Evolutionary conservation across 2,113 vertebrate species (phyloP).

Genomic region (Pituophis catenifer): DNA sequence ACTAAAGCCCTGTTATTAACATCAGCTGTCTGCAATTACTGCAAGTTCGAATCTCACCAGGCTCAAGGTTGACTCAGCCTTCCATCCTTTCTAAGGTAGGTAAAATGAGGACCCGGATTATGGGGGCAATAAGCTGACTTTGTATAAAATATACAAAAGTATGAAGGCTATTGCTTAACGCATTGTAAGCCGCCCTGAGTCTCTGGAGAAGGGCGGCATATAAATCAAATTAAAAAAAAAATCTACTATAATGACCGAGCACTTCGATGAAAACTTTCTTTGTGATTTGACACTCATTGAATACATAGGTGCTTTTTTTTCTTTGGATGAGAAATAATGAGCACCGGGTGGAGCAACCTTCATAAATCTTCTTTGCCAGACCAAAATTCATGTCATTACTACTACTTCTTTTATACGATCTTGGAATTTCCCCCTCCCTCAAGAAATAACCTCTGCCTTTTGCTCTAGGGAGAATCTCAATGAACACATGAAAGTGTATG

Average conservation of each 20-base stretch:
- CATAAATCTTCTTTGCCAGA: not conserved
- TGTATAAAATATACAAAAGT: too few species aligned
- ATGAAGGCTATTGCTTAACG: too few species aligned
- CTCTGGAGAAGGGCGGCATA: too few species aligned
- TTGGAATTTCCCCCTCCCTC: not conserved
- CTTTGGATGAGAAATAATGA: not conserved
- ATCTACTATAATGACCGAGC: not conserved
- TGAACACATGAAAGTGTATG: not conserved
- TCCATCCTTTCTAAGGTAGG: too few species aligned
- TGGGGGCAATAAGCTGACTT: too few species aligned
- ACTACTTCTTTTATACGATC: not conserved
- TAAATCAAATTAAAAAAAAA: too few species aligned
- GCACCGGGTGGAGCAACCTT: not conserved
- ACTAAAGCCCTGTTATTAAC: too few species aligned
- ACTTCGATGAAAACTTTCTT: not conserved
- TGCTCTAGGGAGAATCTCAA: not conserved
- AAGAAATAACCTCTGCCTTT: not conserved
- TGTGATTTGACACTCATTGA: not conserved
- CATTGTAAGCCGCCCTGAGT: too few species aligned
- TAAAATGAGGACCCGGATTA: too few species aligned
- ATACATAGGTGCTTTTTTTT: not conserved
- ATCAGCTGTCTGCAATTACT: too few species aligned
- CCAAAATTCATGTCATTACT: not conserved
- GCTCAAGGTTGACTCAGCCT: too few species aligned
- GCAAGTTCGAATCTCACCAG: too few species aligned